Percentiles rank a stretch among this genome's conserved stretches.
Evolutionary conservation across 2,113 vertebrate species (phyloP).

Genomic region (Sinocyclocheilus maitianheensis): DNA sequence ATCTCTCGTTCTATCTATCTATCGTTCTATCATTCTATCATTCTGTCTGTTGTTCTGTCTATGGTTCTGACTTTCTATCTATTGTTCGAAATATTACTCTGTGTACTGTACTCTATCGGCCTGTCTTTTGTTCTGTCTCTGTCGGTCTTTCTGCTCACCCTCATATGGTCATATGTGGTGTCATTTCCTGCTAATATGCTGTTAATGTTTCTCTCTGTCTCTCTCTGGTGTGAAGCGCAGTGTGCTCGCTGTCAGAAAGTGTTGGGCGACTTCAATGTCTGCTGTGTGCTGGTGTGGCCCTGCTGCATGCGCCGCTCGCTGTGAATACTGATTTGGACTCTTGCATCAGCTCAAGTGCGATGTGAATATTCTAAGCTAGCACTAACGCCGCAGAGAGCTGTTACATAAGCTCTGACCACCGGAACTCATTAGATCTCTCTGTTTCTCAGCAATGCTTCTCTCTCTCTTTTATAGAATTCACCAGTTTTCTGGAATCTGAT

Average conservation of each 20-base stretch:
- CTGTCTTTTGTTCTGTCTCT: not conserved
- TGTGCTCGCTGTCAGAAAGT: not conserved
- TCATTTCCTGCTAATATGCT: not conserved
- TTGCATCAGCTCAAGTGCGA: constrained; percentile 3
- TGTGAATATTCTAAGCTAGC: constrained; percentile 19
- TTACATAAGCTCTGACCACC: constrained; percentile 71
- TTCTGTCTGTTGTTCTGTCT: not conserved
- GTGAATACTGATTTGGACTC: constrained; percentile 37
- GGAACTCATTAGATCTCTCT: constrained; percentile 6
- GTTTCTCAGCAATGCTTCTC: not conserved
- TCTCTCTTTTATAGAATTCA: not conserved
- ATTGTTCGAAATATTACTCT: not conserved
- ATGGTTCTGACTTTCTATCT: not conserved
- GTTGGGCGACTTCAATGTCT: not conserved
- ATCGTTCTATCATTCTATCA: too few species aligned
- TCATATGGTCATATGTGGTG: not conserved
- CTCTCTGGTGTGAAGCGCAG: constrained; percentile 1
- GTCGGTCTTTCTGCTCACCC: not conserved
- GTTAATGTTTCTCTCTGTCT: not conserved
- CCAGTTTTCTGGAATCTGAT: constrained; percentile 2
- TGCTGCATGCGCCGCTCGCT: constrained; percentile 4
- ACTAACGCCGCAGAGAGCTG: constrained; percentile 31
- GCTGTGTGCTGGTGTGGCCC: not conserved
- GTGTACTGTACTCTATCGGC: not conserved
- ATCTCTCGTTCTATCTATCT: too few species aligned